A percentile compares a stretch with the other conserved stretches of the same genome.
Evolutionary conservation across 2,888 invertebrate genomes (phyloP).

Genomic region (Tetrapedia diversipes): DNA sequence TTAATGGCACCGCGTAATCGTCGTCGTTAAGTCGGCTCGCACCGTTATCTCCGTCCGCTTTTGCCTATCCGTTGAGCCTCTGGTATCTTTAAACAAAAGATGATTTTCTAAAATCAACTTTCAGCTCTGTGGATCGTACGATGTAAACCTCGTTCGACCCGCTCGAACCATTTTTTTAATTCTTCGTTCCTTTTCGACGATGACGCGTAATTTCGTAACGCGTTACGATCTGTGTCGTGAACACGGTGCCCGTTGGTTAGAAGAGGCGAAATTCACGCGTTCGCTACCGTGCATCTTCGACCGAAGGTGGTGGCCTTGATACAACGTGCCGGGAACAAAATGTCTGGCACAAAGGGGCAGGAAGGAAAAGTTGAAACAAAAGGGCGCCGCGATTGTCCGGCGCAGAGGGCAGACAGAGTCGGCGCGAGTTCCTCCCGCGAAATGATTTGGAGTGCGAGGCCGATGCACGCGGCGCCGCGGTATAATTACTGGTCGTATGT

Average conservation of each 20-base stretch:
- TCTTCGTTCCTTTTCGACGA: too few relatives aligned
- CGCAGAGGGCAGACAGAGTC: conserved; percentile 12
- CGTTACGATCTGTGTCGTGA: too few relatives aligned
- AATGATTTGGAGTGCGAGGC: conserved; percentile 59
- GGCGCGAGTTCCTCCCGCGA: conserved; percentile 31
- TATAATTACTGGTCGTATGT: conserved; percentile 81
- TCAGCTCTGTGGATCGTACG: too few relatives aligned
- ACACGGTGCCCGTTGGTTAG: too few relatives aligned
- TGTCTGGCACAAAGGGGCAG: background rate
- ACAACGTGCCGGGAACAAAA: background rate
- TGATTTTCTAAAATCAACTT: too few relatives aligned
- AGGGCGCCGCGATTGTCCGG: conserved; percentile 12
- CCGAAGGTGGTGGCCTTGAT: too few relatives aligned
- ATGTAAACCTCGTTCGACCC: too few relatives aligned
- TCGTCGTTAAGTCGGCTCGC: conserved; percentile 63
- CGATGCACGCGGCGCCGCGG: conserved; percentile 66
- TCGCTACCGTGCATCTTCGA: background rate
- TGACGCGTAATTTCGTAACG: too few relatives aligned
- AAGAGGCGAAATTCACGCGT: conserved; percentile 11
- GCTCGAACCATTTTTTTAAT: too few relatives aligned
- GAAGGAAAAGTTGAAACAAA: conserved; percentile 17
- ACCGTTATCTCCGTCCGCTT: conserved; percentile 43
- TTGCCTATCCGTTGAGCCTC: conserved; percentile 14
- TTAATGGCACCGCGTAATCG: conserved; percentile 72
- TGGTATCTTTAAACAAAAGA: too few relatives aligned